phyloP scores from a whole-genome alignment of 2,888 invertebrate species.

The Branchellion lobata region DNA sequence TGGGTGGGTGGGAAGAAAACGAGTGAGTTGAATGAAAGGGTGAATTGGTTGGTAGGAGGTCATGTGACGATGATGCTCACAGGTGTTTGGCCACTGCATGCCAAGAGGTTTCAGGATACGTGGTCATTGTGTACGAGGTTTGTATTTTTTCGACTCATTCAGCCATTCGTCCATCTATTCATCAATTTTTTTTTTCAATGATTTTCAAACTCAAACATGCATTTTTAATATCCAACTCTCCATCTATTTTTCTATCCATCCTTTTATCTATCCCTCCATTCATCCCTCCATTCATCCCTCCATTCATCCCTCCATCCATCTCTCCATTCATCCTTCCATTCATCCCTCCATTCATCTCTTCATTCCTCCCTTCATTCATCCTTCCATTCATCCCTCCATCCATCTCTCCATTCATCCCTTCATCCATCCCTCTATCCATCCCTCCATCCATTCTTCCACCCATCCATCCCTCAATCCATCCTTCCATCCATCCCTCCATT shows the following conservation, averaged over 20 bases:
- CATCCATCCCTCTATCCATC: slow-evolving; percentile 7
- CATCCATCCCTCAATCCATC: neutral
- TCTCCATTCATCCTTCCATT: neutral
- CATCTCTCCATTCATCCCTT: neutral
- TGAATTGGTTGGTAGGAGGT: too few species aligned
- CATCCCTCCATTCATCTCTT: neutral
- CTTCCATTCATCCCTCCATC: neutral
- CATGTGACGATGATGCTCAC: neutral
- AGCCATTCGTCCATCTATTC: neutral
- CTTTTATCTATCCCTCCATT: neutral
- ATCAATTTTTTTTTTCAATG: neutral
- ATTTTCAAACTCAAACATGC: neutral
- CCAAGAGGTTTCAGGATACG: neutral
- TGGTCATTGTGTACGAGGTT: neutral
- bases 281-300: neutral
- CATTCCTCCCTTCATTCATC: neutral
- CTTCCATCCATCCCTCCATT: neutral
- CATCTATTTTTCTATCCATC: neutral
- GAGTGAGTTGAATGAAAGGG: too few species aligned
- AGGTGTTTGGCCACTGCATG: neutral
- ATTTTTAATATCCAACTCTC: neutral
- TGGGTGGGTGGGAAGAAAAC: too few species aligned
- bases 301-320: neutral
- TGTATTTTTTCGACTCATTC: neutral
- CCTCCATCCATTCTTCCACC: neutral